Conservation (phyloP, 2,113 vertebrate genomes). For the Apaloderma vittatum region DNA sequence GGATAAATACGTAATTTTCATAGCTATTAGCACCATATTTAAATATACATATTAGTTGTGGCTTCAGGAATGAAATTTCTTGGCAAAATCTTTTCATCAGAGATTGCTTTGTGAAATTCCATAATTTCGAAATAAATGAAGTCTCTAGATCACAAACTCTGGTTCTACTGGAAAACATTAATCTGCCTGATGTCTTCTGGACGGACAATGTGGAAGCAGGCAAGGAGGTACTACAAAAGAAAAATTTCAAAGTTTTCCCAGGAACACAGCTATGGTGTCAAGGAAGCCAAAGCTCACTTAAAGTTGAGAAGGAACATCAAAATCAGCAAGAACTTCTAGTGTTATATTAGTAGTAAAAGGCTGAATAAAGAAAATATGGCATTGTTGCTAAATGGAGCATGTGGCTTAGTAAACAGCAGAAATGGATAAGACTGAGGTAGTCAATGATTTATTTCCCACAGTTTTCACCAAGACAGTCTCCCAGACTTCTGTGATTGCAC, state of each 20-base stretch:
- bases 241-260: neutral
- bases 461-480: neutral
- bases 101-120: neutral
- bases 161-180: neutral
- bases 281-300: neutral
- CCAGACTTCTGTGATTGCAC: neutral
- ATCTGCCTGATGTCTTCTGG: neutral
- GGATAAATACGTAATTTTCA: neutral
- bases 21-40: neutral
- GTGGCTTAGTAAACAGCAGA: neutral
- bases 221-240: neutral
- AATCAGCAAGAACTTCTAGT: neutral
- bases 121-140: neutral
- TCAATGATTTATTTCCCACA: neutral
- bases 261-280: neutral
- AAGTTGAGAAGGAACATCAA: neutral
- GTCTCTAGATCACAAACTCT: neutral
- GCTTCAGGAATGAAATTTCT: neutral
- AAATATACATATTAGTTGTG: neutral
- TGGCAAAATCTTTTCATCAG: neutral
- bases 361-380: neutral
- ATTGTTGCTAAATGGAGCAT: neutral
- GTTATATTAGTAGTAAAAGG: neutral
- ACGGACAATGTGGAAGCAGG: neutral
- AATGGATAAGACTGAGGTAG: neutral